A percentile compares a stretch with the other conserved stretches of the same genome.
Conservation (phyloP, 2,113 vertebrate species). For the Semicossyphus pulcher region DNA sequence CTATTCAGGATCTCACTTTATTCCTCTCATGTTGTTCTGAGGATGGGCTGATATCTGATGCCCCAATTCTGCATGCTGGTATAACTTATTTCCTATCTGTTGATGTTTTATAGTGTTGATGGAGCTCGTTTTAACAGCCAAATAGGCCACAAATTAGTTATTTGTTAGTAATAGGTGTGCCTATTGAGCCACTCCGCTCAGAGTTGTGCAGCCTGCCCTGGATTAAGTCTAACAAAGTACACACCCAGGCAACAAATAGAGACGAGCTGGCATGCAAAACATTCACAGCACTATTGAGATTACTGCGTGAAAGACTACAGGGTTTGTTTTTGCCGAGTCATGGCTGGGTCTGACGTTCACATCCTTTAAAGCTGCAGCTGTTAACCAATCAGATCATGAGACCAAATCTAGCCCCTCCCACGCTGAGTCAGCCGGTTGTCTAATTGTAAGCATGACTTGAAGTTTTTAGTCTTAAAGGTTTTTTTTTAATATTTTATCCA, state of each 20-base stretch:
- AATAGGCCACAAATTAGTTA: neutral
- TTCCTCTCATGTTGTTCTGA: no score
- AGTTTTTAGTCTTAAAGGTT: no score
- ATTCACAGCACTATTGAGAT: neutral
- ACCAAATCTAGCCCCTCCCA: conserved; percentile 12
- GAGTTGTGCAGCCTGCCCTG: neutral
- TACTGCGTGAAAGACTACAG: no score
- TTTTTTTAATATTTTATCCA: neutral
- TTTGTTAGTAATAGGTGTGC: neutral
- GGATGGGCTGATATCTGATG: no score
- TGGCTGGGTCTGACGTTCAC: neutral
- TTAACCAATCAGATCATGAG: conserved; percentile 33
- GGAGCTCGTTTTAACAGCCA: no score
- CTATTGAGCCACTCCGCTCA: neutral
- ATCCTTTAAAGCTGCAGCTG: neutral
- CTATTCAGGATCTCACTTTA: no score
- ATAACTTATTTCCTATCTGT: no score
- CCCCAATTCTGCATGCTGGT: no score
- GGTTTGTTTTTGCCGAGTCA: conserved; percentile 74
- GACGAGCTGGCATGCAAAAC: no score
- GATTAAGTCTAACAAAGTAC: fast-evolving
- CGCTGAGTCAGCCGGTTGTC: neutral
- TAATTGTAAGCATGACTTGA: conserved; percentile 26
- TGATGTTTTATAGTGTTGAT: neutral
- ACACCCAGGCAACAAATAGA: no score